Percentiles rank a stretch among this genome's conserved stretches.
Evolutionary conservation across 2,888 invertebrate genomes (phyloP).

Genomic region (Hartigia nigra): DNA sequence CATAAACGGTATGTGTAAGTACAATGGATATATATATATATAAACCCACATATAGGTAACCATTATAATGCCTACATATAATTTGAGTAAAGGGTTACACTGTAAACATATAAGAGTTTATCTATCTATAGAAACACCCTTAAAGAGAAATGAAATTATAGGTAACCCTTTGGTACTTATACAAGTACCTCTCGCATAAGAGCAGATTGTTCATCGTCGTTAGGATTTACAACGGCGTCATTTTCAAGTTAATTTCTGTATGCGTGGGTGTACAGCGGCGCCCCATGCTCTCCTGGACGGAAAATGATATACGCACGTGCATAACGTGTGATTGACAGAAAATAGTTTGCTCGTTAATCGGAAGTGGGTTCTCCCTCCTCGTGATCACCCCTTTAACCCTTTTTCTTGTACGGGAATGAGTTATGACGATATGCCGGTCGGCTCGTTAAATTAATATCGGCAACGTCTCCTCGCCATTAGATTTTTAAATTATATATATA

Average conservation of each 20-base stretch:
- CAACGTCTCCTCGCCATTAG: constrained; percentile 2
- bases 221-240: constrained; percentile 16
- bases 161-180: not conserved
- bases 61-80: not conserved
- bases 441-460: constrained; percentile 8
- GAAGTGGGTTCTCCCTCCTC: constrained; percentile 12
- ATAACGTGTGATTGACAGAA: constrained; percentile 24
- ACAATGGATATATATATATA: not conserved
- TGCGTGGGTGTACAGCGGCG: constrained; percentile 18
- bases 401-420: constrained; percentile 11
- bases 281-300: not conserved
- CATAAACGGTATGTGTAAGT: not conserved
- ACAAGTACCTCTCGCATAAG: not conserved
- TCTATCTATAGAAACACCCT: not conserved
- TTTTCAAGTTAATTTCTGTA: constrained; percentile 13
- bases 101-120: not conserved
- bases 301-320: constrained; percentile 16
- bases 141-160: not conserved
- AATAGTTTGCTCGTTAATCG: constrained; percentile 21
- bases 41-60: not conserved
- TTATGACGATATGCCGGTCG: constrained; percentile 2
- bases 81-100: not conserved
- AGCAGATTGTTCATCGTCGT: constrained; percentile 12
- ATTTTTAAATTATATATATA: not conserved
- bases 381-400: not conserved